Base-by-base conservation (phyloP, 2,888 invertebrate species). In the Drosophila lutescens region DNA sequence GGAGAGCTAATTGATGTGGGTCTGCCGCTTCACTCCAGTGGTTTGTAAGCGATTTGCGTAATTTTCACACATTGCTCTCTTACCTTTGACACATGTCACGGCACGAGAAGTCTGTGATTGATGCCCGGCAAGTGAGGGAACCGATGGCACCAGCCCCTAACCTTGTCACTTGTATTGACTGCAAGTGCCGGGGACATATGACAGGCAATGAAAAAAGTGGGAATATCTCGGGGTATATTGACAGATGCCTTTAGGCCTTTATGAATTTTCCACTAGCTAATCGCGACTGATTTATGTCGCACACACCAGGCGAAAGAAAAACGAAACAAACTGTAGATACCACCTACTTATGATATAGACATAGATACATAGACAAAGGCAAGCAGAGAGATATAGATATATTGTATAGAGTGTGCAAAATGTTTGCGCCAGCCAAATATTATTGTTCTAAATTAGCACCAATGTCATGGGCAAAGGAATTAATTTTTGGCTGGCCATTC, bases 391-490 rank as follows among this genome's bases (percentile, higher is more conserved):
- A 32, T 4, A 54, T n/a, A 47, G 38, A 63, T 57, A 40, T 49
- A 13, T n/a, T 40, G 32, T 51, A 41, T 20, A 40, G 36, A 46
- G 30, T 58, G 49, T 46, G 71, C 63, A 47, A 54, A 63, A 61
- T 62, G 53, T 56, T 47, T 41, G 32, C 46, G 44, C n/a, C 36
- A 12, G 55, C 72, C 72, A 74, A 79, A 70, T 84, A 76, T 86
- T 82, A 82, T 86, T 78, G 78, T 79, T 85, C 68, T 82, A 82
- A 86, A 82, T 85, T 82, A 84, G 80, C 87, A 77, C 79, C 85
- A 85, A 85, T 85, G 85, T 85, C 85, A 87, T 71, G 85, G 85
- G 71, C 87, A 87, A 76, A 71, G 69, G 72, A 80, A 80, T 79
- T 79, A 71, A 80, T 86, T 51, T 17, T 56, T 70, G 54, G 41